These are phyloP conservation scores for Heliconius nattereri DNA, from an alignment of 1,140 invertebrate species.

Conservation along the genomic window DNA sequence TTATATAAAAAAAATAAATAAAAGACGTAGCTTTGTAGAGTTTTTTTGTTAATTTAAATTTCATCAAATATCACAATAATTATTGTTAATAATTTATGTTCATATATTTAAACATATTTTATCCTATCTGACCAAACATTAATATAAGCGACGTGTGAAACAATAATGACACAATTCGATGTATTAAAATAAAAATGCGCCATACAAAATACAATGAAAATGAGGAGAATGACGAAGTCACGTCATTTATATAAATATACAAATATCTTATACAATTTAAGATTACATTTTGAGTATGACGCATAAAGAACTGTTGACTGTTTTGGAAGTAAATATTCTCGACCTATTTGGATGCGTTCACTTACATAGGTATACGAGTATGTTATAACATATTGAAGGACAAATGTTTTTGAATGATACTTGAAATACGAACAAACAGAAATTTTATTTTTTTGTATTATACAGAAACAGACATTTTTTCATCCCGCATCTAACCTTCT, in stretches of 20 bases:
- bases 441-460: too few relatives aligned
- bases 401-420: background rate
- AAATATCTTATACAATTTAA: slow-evolving; percentile 28
- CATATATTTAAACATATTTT: too few relatives aligned
- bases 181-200: slow-evolving; percentile 7
- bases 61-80: background rate
- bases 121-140: background rate
- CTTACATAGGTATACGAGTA: background rate
- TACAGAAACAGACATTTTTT: too few relatives aligned
- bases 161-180: background rate
- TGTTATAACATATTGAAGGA: background rate
- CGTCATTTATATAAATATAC: slow-evolving; percentile 32
- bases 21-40: too few relatives aligned
- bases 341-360: slow-evolving; percentile 32
- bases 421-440: background rate
- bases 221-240: background rate
- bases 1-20: too few relatives aligned
- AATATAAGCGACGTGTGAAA: background rate
- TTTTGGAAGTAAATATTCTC: slow-evolving; percentile 34
- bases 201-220: slow-evolving; percentile 11
- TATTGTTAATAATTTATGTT: background rate
- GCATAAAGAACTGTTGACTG: slow-evolving; percentile 33
- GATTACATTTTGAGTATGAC: slow-evolving; percentile 29
- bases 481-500: too few relatives aligned
- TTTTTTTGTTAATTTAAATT: too few relatives aligned